Evolutionary conservation across 2,797 vertebrate genomes (phyloP).

Genomic region (Moxostoma hubbsi): DNA sequence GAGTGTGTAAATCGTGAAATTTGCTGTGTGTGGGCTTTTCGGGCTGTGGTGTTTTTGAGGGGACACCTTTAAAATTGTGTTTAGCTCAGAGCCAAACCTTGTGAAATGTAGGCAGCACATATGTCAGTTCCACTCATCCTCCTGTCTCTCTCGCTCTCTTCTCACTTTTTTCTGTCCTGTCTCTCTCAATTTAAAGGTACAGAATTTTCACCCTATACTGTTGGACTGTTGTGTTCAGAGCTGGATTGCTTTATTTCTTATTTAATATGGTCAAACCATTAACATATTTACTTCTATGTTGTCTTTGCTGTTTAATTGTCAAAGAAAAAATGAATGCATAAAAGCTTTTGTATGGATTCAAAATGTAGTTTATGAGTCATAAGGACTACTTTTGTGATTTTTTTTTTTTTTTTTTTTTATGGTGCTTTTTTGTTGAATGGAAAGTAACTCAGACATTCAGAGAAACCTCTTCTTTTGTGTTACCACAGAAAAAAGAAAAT

Average conservation of each 20-base stretch:
- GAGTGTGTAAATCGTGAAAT: conserved; percentile 38
- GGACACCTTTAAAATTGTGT: conserved; percentile 27
- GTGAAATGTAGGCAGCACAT: conserved; percentile 23
- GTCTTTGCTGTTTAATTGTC: not conserved
- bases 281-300: not conserved
- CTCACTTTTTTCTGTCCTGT: not conserved
- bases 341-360: too few species aligned
- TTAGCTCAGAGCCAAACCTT: conserved; percentile 35
- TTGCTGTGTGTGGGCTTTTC: conserved; percentile 33
- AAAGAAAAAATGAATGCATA: not conserved
- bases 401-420: too few species aligned
- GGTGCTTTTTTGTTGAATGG: too few species aligned
- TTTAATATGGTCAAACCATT: conserved; percentile 8
- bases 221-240: not conserved
- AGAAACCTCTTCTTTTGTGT: too few species aligned
- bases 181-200: not conserved
- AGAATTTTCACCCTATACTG: not conserved
- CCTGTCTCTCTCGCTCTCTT: conserved; percentile 9
- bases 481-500: too few species aligned
- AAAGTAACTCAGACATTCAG: too few species aligned
- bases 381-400: too few species aligned
- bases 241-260: not conserved
- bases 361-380: too few species aligned
- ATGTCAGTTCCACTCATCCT: conserved; percentile 28
- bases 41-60: not conserved